Conservation (phyloP, 1,140 invertebrate genomes). For the Drosophila pseudoobscura region DNA sequence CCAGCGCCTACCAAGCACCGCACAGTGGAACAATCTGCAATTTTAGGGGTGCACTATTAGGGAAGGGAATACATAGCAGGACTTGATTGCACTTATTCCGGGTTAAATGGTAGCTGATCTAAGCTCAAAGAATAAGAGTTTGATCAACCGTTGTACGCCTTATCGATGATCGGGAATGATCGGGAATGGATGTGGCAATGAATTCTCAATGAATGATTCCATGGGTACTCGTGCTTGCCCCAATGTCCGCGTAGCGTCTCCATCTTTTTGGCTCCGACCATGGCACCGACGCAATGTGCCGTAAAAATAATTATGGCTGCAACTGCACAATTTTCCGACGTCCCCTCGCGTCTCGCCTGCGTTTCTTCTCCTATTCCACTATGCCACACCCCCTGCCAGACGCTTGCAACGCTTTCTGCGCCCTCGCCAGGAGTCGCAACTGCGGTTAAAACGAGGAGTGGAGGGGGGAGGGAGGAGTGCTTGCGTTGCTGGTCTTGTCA, state of each 20-base stretch:
- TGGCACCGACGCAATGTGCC: constrained; percentile 70
- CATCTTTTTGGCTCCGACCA: constrained; percentile 21
- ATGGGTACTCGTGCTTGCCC: neutral
- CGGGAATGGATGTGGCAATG: no score
- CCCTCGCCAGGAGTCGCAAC: constrained; percentile 23
- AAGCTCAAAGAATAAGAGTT: no score
- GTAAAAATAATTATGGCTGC: constrained; percentile 81
- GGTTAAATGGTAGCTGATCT: no score
- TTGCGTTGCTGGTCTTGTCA: constrained; percentile 19
- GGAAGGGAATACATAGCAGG: no score
- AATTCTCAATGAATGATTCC: no score
- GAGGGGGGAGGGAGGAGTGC: neutral
- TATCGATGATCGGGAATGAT: no score
- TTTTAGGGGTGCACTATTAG: no score
- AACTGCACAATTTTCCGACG: constrained; percentile 69
- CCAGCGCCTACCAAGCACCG: constrained; percentile 37
- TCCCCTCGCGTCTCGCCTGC: neutral
- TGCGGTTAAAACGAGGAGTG: neutral
- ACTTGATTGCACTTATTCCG: no score
- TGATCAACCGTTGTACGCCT: no score
- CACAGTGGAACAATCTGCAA: constrained; percentile 8
- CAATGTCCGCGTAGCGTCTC: neutral
- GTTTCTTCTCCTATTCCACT: constrained; percentile 1
- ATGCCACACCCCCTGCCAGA: constrained; percentile 53
- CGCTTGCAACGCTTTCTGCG: constrained; percentile 69